Base-by-base conservation (phyloP, 2,888 invertebrate genomes). In the Leptopterna dolabrata region DNA sequence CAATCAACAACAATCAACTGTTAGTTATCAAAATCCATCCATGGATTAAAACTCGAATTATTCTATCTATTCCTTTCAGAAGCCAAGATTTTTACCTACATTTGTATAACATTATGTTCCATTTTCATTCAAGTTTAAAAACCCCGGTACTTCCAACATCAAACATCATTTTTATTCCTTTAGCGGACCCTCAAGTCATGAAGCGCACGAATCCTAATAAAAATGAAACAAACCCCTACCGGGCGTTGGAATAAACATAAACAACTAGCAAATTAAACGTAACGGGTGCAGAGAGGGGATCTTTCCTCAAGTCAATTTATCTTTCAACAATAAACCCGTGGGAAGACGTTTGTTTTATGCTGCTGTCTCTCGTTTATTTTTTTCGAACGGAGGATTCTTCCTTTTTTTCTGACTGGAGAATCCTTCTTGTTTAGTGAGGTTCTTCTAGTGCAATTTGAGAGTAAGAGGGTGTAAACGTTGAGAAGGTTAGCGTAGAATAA, bases 201-300 rank as follows among this genome's bases (percentile, higher is more conserved):
- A 81, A 81, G n/a, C 81, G 9, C 51, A 16, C n/a, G 9, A 0
- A 45, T 27, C 47, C 47, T 51, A 81, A 81, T 81, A 81, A 81
- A 47, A 81, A 81, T 81, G 51, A 81, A 81, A 81, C 81, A 51
- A 81, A 4, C 81, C 81, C 51, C 29, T n/a, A 43, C 45, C 81
- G 24, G n/a, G 19, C 13, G 9, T 51, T 47, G 51, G 16, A 51
- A 81, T 81, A 81, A 81, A 81, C 81, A 81, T 81, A 81, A 81
- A 81, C 81, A 81, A 81, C 81, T 24, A 81, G 81, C 81, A 81
- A 81, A 81, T 81, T 47, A 81, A 81, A 81, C 81, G 9, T 81
- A 47, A 81, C 81, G 81, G 41, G 51, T 29, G 4, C 13, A 11
- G n/a, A n/a, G 29, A 47, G 27, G 11, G 19, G 81, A 47, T 24